Percentiles rank a stretch among this genome's conserved stretches.
These are phyloP conservation scores for Lanius collurio DNA, from an alignment of 2,113 vertebrate species.

Conservation along the genomic window DNA sequence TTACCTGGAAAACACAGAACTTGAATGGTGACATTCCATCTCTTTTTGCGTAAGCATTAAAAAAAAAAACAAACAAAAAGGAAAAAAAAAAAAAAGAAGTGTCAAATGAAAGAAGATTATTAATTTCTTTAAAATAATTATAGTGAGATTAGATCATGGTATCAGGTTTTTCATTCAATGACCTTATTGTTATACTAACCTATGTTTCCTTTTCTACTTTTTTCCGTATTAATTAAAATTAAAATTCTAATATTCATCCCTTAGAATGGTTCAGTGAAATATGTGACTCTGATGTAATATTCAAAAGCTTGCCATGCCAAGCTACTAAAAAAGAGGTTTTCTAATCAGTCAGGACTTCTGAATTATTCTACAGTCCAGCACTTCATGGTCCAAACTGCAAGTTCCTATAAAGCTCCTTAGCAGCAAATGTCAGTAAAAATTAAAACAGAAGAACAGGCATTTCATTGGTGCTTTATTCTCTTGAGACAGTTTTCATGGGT, in stretches of 20 bases:
- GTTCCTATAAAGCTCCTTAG: neutral
- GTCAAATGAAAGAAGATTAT: neutral
- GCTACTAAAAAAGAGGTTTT: neutral
- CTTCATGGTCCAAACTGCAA: neutral
- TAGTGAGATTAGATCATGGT: neutral
- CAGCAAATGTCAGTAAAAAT: neutral
- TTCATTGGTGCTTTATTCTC: neutral
- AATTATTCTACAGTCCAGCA: neutral
- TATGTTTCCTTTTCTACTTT: neutral
- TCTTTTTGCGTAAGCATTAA: neutral
- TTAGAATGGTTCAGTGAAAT: neutral
- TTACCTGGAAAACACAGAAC: neutral
- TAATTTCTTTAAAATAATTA: neutral
- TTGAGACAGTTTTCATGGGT: neutral
- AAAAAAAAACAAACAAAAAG: neutral
- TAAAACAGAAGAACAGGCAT: neutral
- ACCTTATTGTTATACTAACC: neutral
- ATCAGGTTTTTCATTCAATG: neutral
- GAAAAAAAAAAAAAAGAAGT: rapidly evolving
- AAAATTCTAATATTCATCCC: neutral
- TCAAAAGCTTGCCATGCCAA: neutral
- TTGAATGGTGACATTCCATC: neutral
- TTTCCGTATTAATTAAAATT: neutral
- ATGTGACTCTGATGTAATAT: neutral
- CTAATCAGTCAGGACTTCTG: neutral